These are phyloP conservation scores for Berghia stephanieae DNA, from an alignment of 1,140 invertebrate genomes.

Conservation along the genomic window DNA sequence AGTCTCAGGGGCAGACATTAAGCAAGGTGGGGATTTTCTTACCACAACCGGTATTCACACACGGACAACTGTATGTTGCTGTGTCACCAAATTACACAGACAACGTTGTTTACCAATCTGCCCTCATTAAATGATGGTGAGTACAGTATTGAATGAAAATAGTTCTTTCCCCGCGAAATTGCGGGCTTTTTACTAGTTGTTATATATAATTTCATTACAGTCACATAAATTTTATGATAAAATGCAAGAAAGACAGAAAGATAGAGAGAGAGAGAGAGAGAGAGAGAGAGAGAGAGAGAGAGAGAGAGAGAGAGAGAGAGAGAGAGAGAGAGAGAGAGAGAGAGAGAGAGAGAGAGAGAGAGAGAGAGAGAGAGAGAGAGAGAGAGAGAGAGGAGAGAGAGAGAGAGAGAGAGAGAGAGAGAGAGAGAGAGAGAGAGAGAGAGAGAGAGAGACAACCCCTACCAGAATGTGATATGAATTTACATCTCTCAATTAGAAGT, in stretches of 20 bases:
- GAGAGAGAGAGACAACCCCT: background rate
- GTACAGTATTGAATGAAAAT: background rate
- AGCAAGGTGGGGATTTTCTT: too few species aligned
- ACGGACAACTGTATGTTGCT: background rate
- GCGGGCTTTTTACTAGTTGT: too few species aligned
- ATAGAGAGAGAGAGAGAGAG: conserved; percentile 25
- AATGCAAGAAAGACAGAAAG: conserved; percentile 26
- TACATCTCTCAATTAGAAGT: background rate
- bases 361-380: conserved; percentile 15
- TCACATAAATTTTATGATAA: background rate
- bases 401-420: conserved; percentile 18
- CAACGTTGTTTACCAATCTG: background rate
- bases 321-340: conserved; percentile 27
- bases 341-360: conserved; percentile 23
- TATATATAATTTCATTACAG: too few species aligned
- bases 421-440: background rate
- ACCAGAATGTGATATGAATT: background rate
- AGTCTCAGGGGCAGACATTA: too few species aligned
- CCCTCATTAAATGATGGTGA: background rate
- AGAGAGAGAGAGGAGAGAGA: background rate
- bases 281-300: conserved; percentile 28
- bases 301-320: conserved; percentile 19
- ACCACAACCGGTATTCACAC: too few species aligned
- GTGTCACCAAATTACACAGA: background rate
- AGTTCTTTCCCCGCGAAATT: background rate